Evolutionary conservation across 2,888 invertebrate genomes (phyloP).

Genomic region (Cryptocheilus praepositus): DNA sequence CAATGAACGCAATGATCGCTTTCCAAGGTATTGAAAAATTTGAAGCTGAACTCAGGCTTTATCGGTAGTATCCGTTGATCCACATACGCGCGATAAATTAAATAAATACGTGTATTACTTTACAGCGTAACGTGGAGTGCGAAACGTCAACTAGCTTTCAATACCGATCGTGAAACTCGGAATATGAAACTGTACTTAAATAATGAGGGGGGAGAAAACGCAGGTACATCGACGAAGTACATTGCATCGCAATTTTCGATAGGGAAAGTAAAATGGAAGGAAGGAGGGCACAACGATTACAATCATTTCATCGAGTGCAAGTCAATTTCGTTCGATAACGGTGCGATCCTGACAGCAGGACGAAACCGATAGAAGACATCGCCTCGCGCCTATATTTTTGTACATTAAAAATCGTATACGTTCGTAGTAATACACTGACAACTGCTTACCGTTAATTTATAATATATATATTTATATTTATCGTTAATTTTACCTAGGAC

Average conservation of each 20-base stretch:
- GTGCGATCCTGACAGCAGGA: slow-evolving; percentile 20
- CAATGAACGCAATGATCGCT: slow-evolving; percentile 12
- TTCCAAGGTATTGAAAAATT: slow-evolving; percentile 28
- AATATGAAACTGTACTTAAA: background rate
- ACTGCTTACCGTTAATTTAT: slow-evolving; percentile 61
- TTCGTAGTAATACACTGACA: slow-evolving; percentile 73
- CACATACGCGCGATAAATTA: slow-evolving; percentile 46
- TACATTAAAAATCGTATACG: slow-evolving; percentile 75
- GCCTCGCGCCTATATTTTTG: slow-evolving; percentile 63
- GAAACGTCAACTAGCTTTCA: slow-evolving; percentile 27
- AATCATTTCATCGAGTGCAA: too few relatives aligned
- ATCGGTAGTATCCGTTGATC: slow-evolving; percentile 18
- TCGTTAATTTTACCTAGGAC: slow-evolving; percentile 62
- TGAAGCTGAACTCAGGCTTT: slow-evolving; percentile 19
- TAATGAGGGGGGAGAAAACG: too few relatives aligned
- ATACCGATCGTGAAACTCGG: slow-evolving; percentile 12
- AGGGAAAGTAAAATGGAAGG: too few relatives aligned
- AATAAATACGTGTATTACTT: slow-evolving; percentile 37
- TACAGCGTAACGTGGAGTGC: slow-evolving; percentile 21
- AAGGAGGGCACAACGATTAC: too few relatives aligned
- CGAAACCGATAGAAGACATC: slow-evolving; percentile 31
- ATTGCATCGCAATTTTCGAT: too few relatives aligned
- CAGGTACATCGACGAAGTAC: too few relatives aligned
- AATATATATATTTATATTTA: slow-evolving; percentile 45
- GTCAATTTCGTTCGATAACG: too few relatives aligned